Evolutionary conservation across 2,113 vertebrate genomes (phyloP).

Genomic region (Phaethon lepturus): DNA sequence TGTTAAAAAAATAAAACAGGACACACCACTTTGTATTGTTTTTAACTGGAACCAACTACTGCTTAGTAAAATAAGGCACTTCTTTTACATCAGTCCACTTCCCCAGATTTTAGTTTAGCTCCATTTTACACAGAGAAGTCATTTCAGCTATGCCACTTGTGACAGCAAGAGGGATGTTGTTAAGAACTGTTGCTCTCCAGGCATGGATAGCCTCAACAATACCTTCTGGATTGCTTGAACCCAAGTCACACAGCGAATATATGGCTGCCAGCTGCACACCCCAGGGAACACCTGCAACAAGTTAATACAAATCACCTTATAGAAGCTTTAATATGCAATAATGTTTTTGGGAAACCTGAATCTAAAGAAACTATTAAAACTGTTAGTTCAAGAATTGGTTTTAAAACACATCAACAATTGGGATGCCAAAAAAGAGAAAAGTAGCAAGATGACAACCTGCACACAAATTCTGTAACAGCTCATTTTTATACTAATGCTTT

Average conservation of each 20-base stretch:
- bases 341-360: not conserved
- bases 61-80: conserved; percentile 47
- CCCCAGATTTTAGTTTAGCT: not conserved
- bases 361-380: not conserved
- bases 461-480: not conserved
- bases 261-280: conserved; percentile 91
- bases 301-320: not conserved
- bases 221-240: conserved; percentile 86
- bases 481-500: not conserved
- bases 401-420: not conserved
- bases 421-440: not conserved
- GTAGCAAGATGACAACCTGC: not conserved
- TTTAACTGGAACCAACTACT: not conserved
- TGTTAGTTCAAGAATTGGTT: not conserved
- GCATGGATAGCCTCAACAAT: conserved; percentile 79
- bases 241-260: conserved; percentile 90
- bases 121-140: conserved; percentile 72
- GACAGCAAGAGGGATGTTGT: conserved; percentile 80
- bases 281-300: conserved; percentile 87
- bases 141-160: conserved; percentile 84
- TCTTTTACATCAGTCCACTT: not conserved
- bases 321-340: not conserved
- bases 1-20: not conserved
- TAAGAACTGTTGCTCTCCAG: conserved; percentile 79
- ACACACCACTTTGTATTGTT: not conserved